A percentile compares a stretch with the other conserved stretches of the same genome.
phyloP scores from a whole-genome alignment of 1,140 invertebrate genomes.

The Hermetia illucens region DNA sequence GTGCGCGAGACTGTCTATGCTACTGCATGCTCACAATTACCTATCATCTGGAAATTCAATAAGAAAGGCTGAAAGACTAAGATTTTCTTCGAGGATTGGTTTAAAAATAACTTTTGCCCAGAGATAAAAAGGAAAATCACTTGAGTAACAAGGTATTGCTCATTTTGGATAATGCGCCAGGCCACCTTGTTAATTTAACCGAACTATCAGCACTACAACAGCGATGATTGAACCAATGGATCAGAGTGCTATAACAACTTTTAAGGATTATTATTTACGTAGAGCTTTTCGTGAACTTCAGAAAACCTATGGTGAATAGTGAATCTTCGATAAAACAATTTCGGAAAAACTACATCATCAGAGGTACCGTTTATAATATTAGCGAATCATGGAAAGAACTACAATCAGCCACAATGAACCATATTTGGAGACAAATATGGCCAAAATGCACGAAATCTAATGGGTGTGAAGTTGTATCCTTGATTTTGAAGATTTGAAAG shows the following conservation, averaged over 20 bases:
- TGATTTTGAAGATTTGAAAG: conserved; percentile 12
- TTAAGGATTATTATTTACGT: conserved; percentile 23
- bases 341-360: conserved; percentile 7
- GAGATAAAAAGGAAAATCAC: conserved; percentile 12
- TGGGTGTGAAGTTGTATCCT: conserved; percentile 12
- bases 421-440: conserved; percentile 12
- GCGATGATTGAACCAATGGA: conserved; percentile 23
- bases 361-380: conserved; percentile 5
- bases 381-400: conserved; percentile 11
- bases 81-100: conserved; percentile 20
- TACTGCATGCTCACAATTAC: too few relatives aligned
- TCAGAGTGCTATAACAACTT: conserved; percentile 20
- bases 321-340: conserved; percentile 4
- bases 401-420: conserved; percentile 8
- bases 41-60: conserved; percentile 24
- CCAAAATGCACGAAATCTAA: conserved; percentile 10
- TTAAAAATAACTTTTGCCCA: conserved; percentile 14
- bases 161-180: conserved; percentile 17
- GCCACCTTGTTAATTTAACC: conserved; percentile 15
- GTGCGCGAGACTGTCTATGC: too few relatives aligned
- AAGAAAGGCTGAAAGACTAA: conserved; percentile 25
- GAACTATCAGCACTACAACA: conserved; percentile 21
- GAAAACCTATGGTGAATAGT: background rate
- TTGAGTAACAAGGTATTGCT: conserved; percentile 9
- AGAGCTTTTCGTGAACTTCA: background rate